Evolutionary conservation across 2,888 invertebrate genomes (phyloP), one percentile per base, ranked within the genome.

Genomic region (Steinernema hermaphroditum): DNA sequence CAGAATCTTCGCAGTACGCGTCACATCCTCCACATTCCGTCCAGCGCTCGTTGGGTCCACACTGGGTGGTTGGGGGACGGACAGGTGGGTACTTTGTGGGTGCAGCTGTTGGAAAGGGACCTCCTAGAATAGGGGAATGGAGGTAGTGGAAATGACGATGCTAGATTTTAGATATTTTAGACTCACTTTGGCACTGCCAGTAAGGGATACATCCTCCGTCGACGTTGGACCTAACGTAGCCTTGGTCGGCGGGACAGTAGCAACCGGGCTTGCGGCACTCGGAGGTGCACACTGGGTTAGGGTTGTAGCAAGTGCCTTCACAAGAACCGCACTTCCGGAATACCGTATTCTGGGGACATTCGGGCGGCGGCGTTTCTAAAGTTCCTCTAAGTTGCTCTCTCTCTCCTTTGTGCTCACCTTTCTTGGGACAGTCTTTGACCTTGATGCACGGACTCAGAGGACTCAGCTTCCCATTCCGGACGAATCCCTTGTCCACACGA

Each of bases 261-360:
- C 54, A 54, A 6, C 54, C 54, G 27, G 54, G 54, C 6, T 22
- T 22, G 24, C 54, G 54, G 27, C 54, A 54, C 27, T 54, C 54
- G 6, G 14, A 14, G 54, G 54, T 54, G 54, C 54, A 54, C 6
- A 4, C 27, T 2, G 54, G 54, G 27, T 54, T 6, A 6, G 54
- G 54, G 19, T 54, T 54, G 54, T 24, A 54, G 54, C 54, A 54
- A 6, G 27, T 54, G 19, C 54, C 54, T 27, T 54, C 54, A 22
- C 54, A 54, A 4, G 54, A 54, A 19, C 54, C 54, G 54, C 54
- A 54, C 16, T 54, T 54, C n/a, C 54, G 54, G 54, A 22, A 54
- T 8, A 54, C 54, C n/a, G 54, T 54, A 16, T 54, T 54, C 27
- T 22, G 6, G 27, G 54, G 54, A 27, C 54, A 54, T 16, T 54